Evolutionary conservation across 2,797 vertebrate species (phyloP), one percentile per base, ranked within the genome.

Genomic region (Phylloscopus collybita): DNA sequence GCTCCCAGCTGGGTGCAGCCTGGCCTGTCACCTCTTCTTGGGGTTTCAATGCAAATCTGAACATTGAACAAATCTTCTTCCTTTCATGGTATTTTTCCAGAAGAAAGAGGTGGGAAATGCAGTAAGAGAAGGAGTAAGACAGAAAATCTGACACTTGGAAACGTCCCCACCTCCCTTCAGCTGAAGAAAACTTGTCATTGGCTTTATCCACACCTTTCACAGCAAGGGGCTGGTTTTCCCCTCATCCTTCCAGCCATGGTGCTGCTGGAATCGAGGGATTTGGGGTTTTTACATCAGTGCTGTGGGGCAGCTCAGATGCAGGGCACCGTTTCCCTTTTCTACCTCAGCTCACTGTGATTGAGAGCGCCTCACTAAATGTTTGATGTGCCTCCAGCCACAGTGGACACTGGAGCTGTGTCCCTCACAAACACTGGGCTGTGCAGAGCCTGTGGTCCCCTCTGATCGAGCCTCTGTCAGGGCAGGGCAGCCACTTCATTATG

Each of bases 241-340:
- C 32, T 51, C 40, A 0, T 38, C 3, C 0, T 44, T 59, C 22
- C 57, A 38, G 14, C 18, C 10, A 0, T 1, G 14, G 9, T 9
- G 3, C 86, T 45, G 47, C 71, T 59, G 71, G 29, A 54, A 62
- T n/a, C 15, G 11, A 74, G 79, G 40, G 27, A 15, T 10, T 69
- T 72, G 4, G 4, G 57, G 6, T 32, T 71, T 56, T n/a, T 16
- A 26, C 14, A 8, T 14, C 60, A 16, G 32, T 6, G 45, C 69
- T 30, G 11, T 0, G 5, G 70, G 57, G 45, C 2, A 2, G 54
- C 34, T 79, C 30, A 19, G 42, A 30, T 10, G 19, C 75, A 76
- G 36, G 30, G 74, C 82, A 19, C 49, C 0, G 10, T 69, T 93
- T 81, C 66, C 66, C 74, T 92, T 26, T 78, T 26, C 86, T 44